These are phyloP conservation scores for Willisornis vidua DNA, from an alignment of 2,113 vertebrate genomes.

Conservation along the genomic window DNA sequence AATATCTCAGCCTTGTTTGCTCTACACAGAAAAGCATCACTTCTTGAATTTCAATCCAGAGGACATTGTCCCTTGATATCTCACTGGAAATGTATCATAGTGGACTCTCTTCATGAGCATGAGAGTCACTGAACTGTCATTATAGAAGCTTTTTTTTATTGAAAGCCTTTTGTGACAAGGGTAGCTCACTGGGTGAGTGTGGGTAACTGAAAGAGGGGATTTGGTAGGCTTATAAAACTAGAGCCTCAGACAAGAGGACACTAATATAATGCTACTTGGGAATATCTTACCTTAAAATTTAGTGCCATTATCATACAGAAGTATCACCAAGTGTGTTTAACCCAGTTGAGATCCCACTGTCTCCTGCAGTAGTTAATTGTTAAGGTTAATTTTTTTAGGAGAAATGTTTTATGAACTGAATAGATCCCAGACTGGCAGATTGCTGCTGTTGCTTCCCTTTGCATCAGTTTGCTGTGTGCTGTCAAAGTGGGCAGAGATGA, in stretches of 20 bases:
- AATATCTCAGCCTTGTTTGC: background rate
- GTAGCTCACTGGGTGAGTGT: background rate
- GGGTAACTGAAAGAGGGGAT: background rate
- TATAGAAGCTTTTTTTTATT: background rate
- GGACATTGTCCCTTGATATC: background rate
- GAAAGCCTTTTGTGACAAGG: background rate
- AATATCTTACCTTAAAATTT: background rate
- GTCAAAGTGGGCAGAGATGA: background rate
- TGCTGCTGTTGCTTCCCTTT: background rate
- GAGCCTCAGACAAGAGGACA: background rate
- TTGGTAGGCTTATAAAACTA: background rate
- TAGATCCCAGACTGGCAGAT: background rate
- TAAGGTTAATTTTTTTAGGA: background rate
- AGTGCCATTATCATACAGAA: background rate
- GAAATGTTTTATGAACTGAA: background rate
- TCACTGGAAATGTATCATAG: background rate
- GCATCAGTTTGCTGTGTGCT: background rate
- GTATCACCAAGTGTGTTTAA: background rate
- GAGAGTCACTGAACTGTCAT: background rate
- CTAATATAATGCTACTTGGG: background rate
- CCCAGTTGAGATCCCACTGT: background rate
- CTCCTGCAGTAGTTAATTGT: background rate
- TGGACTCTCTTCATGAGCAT: background rate
- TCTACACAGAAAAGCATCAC: background rate
- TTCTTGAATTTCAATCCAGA: background rate